Conservation (phyloP, 1,140 invertebrate genomes). For the Megalopta genalis region DNA sequence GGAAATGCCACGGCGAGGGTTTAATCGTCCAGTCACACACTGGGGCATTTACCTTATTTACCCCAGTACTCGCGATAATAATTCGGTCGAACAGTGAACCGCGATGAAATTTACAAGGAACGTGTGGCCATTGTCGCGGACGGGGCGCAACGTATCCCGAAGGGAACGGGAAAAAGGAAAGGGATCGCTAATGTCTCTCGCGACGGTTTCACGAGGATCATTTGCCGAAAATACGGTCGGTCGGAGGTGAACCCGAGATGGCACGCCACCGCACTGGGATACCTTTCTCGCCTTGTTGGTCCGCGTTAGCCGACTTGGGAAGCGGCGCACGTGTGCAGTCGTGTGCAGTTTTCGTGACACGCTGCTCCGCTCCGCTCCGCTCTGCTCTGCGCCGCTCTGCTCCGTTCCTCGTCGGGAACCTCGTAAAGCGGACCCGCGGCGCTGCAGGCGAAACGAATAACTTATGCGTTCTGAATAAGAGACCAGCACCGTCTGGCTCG, state of each 20-base stretch:
- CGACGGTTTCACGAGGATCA: constrained; percentile 39
- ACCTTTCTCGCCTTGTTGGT: constrained; percentile 2
- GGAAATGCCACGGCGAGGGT: no score
- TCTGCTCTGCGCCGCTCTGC: no score
- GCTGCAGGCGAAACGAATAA: constrained; percentile 60
- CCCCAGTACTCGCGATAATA: no score
- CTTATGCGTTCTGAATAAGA: constrained; percentile 64
- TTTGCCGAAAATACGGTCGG: constrained; percentile 29
- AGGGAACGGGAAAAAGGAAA: not conserved
- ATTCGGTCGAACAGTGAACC: no score
- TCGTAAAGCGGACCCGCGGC: constrained; percentile 46
- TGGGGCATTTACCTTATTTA: no score
- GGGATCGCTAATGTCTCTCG: constrained; percentile 21
- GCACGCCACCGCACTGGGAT: not conserved
- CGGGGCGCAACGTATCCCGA: no score
- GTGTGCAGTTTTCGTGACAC: constrained; percentile 60
- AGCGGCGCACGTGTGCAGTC: constrained; percentile 52
- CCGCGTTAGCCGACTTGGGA: constrained; percentile 32
- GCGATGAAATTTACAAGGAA: no score
- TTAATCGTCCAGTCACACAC: no score
- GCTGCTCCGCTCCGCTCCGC: no score
- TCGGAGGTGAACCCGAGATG: not conserved
- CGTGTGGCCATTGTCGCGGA: no score
- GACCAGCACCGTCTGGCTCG: constrained; percentile 43
- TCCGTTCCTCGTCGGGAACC: constrained; percentile 20